These are phyloP conservation scores for Pseudomyrmex concolor DNA, from an alignment of 1,140 invertebrate genomes.

Conservation along the genomic window DNA sequence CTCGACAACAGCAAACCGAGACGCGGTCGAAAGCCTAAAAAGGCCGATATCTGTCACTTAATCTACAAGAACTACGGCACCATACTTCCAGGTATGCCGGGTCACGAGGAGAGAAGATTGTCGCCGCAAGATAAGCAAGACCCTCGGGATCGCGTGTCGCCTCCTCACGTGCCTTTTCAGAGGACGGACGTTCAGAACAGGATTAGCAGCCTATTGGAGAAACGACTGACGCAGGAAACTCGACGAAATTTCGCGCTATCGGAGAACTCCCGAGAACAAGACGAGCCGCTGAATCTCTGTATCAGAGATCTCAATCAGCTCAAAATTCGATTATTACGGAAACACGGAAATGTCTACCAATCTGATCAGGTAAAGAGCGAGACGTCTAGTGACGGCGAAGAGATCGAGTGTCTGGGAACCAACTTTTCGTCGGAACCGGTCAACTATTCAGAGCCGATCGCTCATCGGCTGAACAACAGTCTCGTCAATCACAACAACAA, in stretches of 20 bases:
- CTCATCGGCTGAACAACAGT: slow-evolving; percentile 61
- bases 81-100: slow-evolving; percentile 90
- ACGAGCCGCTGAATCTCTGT: slow-evolving; percentile 94
- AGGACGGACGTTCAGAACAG: slow-evolving; percentile 89
- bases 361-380: slow-evolving; percentile 86
- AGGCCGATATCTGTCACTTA: slow-evolving; percentile 95
- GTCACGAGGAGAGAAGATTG: slow-evolving; percentile 82
- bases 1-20: slow-evolving; percentile 93
- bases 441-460: slow-evolving; percentile 24
- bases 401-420: slow-evolving; percentile 86
- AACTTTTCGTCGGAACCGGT: slow-evolving; percentile 66
- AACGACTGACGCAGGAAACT: slow-evolving; percentile 88
- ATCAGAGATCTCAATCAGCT: slow-evolving; percentile 89
- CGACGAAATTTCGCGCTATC: slow-evolving; percentile 77
- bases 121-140: slow-evolving; percentile 67
- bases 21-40: slow-evolving; percentile 94
- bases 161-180: slow-evolving; percentile 79
- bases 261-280: slow-evolving; percentile 83
- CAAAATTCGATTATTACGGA: slow-evolving; percentile 87
- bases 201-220: slow-evolving; percentile 89
- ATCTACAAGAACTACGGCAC: slow-evolving; percentile 96
- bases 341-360: slow-evolving; percentile 87
- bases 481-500: slow-evolving; percentile 68
- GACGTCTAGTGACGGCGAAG: slow-evolving; percentile 85
- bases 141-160: slow-evolving; percentile 57